Conservation (phyloP, 2,888 invertebrate genomes). For the Chaetogeoica ovagalla region DNA sequence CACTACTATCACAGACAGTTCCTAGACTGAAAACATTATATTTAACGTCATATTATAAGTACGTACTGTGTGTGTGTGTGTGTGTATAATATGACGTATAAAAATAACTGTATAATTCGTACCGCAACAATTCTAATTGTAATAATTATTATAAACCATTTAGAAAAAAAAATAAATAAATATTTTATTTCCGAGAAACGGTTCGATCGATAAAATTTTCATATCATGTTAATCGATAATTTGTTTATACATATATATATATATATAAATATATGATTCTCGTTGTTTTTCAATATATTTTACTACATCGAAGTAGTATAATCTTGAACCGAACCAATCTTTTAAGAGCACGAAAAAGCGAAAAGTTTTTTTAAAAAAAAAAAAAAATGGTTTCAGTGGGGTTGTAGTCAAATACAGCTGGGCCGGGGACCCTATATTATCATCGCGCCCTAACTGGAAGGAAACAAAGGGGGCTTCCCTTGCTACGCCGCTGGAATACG, state of each 20-base stretch:
- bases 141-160: not conserved
- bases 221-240: no score
- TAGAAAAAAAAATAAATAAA: no score
- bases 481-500: slow-evolving; percentile 20
- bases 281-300: not conserved
- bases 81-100: not conserved
- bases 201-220: no score
- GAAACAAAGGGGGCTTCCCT: slow-evolving; percentile 50
- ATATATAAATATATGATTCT: no score
- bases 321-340: not conserved
- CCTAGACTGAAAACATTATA: not conserved
- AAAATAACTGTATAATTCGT: not conserved
- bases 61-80: no score
- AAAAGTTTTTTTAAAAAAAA: slow-evolving; percentile 27
- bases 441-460: slow-evolving; percentile 50
- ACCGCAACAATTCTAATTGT: not conserved
- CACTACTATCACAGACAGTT: no score
- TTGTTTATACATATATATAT: no score
- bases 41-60: not conserved
- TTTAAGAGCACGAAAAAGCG: not conserved
- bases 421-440: slow-evolving; percentile 40
- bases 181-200: not conserved
- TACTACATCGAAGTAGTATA: not conserved
- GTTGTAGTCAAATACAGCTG: slow-evolving; percentile 46
- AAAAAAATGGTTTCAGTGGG: no score